Evolutionary conservation across 2,888 invertebrate genomes (phyloP).

Genomic region (Acanthopleura granulata): DNA sequence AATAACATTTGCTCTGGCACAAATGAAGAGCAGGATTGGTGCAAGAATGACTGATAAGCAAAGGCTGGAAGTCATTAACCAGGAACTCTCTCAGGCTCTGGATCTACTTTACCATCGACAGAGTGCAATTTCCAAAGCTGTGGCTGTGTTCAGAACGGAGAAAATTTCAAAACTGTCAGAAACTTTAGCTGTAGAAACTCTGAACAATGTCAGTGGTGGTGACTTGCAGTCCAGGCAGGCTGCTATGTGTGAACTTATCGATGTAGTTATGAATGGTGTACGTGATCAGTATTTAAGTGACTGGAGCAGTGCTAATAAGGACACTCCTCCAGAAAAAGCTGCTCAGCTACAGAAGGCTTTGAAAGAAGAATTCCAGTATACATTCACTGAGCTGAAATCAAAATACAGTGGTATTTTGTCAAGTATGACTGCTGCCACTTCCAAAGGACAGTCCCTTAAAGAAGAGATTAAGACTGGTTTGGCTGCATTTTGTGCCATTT

Average conservation of each 20-base stretch:
- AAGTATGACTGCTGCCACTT: neutral
- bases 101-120: neutral
- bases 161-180: neutral
- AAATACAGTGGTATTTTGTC: neutral
- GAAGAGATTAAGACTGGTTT: neutral
- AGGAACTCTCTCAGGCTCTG: neutral
- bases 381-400: constrained; percentile 24
- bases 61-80: constrained; percentile 76
- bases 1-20: constrained; percentile 67
- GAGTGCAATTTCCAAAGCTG: neutral
- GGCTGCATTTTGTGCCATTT: constrained; percentile 11
- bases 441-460: neutral
- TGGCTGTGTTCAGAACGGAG: neutral
- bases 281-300: constrained; percentile 10
- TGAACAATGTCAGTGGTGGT: neutral
- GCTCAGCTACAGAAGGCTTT: constrained; percentile 1
- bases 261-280: neutral
- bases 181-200: constrained; percentile 3
- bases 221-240: neutral
- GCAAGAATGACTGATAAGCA: constrained; percentile 78
- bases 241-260: neutral
- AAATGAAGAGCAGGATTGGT: constrained; percentile 77
- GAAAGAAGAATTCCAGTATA: constrained; percentile 29
- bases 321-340: neutral
- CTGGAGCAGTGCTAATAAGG: neutral